These are phyloP conservation scores for Zonotrichia leucophrys DNA, from an alignment of 2,113 vertebrate species.

Conservation along the genomic window DNA sequence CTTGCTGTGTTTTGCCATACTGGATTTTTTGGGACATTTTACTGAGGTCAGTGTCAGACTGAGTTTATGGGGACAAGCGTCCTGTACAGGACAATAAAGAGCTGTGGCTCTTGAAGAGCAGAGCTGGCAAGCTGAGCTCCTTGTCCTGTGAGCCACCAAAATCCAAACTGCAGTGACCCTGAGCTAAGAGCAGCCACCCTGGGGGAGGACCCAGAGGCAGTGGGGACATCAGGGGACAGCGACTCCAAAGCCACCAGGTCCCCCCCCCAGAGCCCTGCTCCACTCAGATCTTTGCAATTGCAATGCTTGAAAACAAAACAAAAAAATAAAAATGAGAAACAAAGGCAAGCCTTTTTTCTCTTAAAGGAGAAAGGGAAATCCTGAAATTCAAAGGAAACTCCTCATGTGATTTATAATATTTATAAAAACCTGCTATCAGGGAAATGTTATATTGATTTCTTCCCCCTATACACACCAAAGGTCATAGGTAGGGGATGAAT, in stretches of 20 bases:
- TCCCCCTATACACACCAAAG: neutral
- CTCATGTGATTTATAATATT: neutral
- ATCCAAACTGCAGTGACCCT: neutral
- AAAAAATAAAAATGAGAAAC: neutral
- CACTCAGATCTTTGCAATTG: neutral
- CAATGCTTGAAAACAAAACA: neutral
- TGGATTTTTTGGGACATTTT: neutral
- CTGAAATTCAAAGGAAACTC: conserved; percentile 34
- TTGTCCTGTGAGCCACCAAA: neutral
- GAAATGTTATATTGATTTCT: conserved; percentile 30
- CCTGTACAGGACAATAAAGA: neutral
- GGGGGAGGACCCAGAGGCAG: neutral
- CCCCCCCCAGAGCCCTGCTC: neutral
- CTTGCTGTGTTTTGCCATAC: neutral
- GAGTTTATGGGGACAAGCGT: neutral
- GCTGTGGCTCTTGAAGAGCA: accelerated
- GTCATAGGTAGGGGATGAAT: neutral
- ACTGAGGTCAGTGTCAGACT: neutral
- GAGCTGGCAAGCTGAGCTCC: neutral
- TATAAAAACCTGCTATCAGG: conserved; percentile 1
- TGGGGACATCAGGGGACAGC: neutral
- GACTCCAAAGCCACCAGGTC: neutral
- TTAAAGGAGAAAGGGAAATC: conserved; percentile 33
- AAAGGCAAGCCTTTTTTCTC: neutral
- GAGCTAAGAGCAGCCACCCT: neutral